Evolutionary conservation across 2,797 vertebrate species (phyloP), one percentile per base, ranked within the genome.

Genomic region (Phataginus tricuspis): DNA sequence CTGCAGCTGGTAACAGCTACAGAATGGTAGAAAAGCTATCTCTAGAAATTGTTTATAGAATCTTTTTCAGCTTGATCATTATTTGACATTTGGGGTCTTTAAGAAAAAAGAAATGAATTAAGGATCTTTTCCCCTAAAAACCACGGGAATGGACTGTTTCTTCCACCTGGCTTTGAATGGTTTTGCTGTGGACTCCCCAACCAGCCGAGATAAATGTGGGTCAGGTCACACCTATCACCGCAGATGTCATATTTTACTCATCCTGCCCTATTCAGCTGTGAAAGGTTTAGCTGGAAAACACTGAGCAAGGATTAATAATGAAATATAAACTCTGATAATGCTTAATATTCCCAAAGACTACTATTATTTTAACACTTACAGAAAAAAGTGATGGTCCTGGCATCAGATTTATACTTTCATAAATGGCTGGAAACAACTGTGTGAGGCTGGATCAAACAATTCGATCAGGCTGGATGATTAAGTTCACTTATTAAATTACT

Each of bases 321-420:
- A 93, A 87, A 92, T 15, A 61, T 29, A 72, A 93, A 79, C 37
- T 93, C 31, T 34, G 34, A 72, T 5, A 14, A 27, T 18, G 64
- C 59, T 95, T 80, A 77, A 51, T 59, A 92, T 95, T 87, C 55
- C 57, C 49, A 61, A 91, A 96, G 51, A 37, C 69, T 84, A 87
- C 39, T 59, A 79, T 64, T 94, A 80, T 86, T 91, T 89, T 91
- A 83, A 80, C 37, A 87, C 15, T 31, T 90, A 12, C 7, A 51
- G 55, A 55, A 82, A 94, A 80, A n/a, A 79, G 80, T 21, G 9
- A 29, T 39, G 69, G 68, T 12, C 23, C 31, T 91, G 27, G 74
- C 68, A 64, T 83, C 55, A 91, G 79, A 83, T 61, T 90, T 82
- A 31, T 66, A 75, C 79, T 96, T 95, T 89, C 64, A 72, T 19